Percentiles rank a stretch among this genome's conserved stretches.
These are phyloP conservation scores for Lithophane ornitopus DNA, from an alignment of 2,888 invertebrate genomes.

Conservation along the genomic window DNA sequence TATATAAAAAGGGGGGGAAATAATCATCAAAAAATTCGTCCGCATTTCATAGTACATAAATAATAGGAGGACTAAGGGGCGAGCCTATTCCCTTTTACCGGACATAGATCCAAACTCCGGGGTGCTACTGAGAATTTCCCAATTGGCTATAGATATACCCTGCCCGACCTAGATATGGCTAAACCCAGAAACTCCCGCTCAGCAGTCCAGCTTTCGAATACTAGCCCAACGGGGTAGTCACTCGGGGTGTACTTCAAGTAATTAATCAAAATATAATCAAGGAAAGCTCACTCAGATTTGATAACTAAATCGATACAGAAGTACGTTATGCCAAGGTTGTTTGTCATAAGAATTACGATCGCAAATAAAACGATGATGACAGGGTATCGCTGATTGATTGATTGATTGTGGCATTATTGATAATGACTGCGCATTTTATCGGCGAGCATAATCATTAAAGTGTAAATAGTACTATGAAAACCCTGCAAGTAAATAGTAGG, in stretches of 20 bases:
- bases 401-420: slow-evolving; percentile 41
- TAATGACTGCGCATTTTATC: slow-evolving; percentile 22
- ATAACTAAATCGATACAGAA: slow-evolving; percentile 28
- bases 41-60: too few species aligned
- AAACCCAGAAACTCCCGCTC: not conserved
- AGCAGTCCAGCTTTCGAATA: not conserved
- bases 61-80: too few species aligned
- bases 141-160: not conserved
- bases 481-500: not conserved
- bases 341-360: slow-evolving; percentile 12
- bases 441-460: not conserved
- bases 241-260: not conserved
- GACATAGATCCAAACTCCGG: too few species aligned
- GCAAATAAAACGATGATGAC: slow-evolving; percentile 39
- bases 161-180: not conserved
- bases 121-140: not conserved
- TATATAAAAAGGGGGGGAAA: too few species aligned
- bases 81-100: not conserved
- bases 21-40: too few species aligned
- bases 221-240: too few species aligned
- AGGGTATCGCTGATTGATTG: slow-evolving; percentile 31
- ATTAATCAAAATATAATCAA: slow-evolving; percentile 9
- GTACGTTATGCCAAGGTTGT: slow-evolving; percentile 26
- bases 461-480: slow-evolving; percentile 21
- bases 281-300: not conserved